Evolutionary conservation across 2,888 invertebrate genomes (phyloP).

Genomic region (Nomada lathburiana): DNA sequence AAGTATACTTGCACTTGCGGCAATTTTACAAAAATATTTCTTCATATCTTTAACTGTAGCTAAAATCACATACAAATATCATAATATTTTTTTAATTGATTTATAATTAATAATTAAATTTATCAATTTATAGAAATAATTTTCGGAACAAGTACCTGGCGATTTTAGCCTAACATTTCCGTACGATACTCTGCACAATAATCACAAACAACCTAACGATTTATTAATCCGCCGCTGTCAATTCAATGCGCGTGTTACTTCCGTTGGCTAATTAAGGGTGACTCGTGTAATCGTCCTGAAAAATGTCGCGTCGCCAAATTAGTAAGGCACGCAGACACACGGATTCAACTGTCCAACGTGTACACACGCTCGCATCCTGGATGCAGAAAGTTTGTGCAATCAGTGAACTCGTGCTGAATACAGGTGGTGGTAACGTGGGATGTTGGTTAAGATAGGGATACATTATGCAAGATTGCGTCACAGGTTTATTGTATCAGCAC

Average conservation of each 20-base stretch:
- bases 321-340: constrained; percentile 60
- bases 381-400: constrained; percentile 76
- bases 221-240: neutral
- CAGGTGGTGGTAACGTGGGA: constrained; percentile 79
- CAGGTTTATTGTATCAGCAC: constrained; percentile 77
- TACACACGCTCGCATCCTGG: constrained; percentile 59
- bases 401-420: constrained; percentile 78
- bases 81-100: too few species aligned
- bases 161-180: too few species aligned
- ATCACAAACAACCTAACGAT: too few species aligned
- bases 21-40: too few species aligned
- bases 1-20: too few species aligned
- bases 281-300: constrained; percentile 17
- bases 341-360: constrained; percentile 42
- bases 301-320: constrained; percentile 34
- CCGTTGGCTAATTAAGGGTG: neutral
- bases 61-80: too few species aligned
- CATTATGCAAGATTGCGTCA: constrained; percentile 79
- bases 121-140: too few species aligned
- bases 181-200: too few species aligned
- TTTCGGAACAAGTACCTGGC: too few species aligned
- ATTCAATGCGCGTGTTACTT: constrained; percentile 5
- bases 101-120: too few species aligned
- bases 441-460: constrained; percentile 75
- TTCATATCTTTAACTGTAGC: too few species aligned